phyloP scores from a whole-genome alignment of 2,888 invertebrate genomes.

The Autographa pulchrina region DNA sequence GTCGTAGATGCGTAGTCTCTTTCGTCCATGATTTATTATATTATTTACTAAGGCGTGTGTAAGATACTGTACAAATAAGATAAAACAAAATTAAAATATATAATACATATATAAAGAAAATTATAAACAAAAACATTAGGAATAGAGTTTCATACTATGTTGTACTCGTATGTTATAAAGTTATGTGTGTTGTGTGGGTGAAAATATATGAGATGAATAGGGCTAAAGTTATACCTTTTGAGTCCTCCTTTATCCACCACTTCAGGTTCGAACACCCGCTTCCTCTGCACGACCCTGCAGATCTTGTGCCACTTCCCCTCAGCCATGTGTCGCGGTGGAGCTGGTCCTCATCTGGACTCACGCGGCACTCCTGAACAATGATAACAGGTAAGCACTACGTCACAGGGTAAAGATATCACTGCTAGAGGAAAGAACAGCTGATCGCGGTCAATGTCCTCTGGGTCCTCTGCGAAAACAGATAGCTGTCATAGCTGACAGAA shows the following conservation, averaged over 20 bases:
- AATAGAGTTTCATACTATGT: too few species aligned
- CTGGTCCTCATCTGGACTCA: slow-evolving; percentile 65
- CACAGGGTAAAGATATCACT: too few species aligned
- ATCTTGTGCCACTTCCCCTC: slow-evolving; percentile 71
- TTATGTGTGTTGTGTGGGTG: too few species aligned
- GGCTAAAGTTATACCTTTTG: slow-evolving; percentile 67
- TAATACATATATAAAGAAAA: too few species aligned
- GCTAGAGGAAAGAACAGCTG: neutral
- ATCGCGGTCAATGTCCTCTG: neutral
- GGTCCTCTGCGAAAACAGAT: neutral
- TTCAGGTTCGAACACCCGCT: slow-evolving; percentile 66
- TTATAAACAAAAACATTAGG: too few species aligned
- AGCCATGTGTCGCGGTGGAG: slow-evolving; percentile 76
- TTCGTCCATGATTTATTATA: too few species aligned
- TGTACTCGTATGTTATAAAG: too few species aligned
- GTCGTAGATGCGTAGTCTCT: too few species aligned
- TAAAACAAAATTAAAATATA: too few species aligned
- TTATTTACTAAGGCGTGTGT: too few species aligned
- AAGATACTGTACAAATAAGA: too few species aligned
- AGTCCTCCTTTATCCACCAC: slow-evolving; percentile 69
- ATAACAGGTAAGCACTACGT: neutral
- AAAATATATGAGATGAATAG: neutral
- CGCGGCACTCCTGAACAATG: slow-evolving; percentile 47
- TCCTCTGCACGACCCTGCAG: slow-evolving; percentile 68
- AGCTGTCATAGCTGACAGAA: slow-evolving; percentile 16